Percentiles rank a stretch among this genome's conserved stretches.
phyloP scores from a whole-genome alignment of 2,888 invertebrate species.

The Standfussiana lucernea region DNA sequence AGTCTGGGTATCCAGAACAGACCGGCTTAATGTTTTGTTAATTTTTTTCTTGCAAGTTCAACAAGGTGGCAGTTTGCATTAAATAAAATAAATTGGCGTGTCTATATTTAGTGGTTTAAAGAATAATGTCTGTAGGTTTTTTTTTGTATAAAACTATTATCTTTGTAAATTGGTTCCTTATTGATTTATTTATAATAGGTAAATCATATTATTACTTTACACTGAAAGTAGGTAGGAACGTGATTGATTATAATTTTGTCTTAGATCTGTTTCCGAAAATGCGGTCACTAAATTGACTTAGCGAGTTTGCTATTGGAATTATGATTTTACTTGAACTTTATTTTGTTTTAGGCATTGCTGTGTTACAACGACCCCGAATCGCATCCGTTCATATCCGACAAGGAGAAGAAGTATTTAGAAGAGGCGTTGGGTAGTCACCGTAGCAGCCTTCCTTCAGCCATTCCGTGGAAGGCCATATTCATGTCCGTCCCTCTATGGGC shows the following conservation, averaged over 20 bases:
- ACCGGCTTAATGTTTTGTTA: not conserved
- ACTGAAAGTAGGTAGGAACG: not conserved
- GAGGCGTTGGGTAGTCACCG: constrained; percentile 91
- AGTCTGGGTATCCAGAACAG: not conserved
- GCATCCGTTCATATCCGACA: constrained; percentile 94
- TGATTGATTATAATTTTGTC: not conserved
- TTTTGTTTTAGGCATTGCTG: constrained; percentile 87
- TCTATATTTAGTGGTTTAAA: constrained; percentile 36
- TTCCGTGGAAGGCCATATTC: constrained; percentile 93
- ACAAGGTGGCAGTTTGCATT: constrained; percentile 16
- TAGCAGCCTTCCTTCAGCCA: constrained; percentile 90
- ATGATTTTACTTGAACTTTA: constrained; percentile 4
- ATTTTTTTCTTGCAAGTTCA: constrained; percentile 12
- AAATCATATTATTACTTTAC: constrained; percentile 1
- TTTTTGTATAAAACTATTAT: not conserved
- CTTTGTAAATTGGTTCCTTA: constrained; percentile 37
- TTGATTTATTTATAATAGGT: constrained; percentile 16
- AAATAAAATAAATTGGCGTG: constrained; percentile 18
- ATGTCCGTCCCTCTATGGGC: constrained; percentile 94
- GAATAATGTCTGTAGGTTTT: constrained; percentile 19
- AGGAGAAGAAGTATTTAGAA: constrained; percentile 92
- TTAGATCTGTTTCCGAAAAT: not conserved
- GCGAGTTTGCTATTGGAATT: not conserved
- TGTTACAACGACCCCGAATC: constrained; percentile 93
- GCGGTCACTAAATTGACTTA: not conserved